These are phyloP conservation scores for Nerophis ophidion DNA, from an alignment of 2,113 vertebrate genomes.

Conservation along the genomic window DNA sequence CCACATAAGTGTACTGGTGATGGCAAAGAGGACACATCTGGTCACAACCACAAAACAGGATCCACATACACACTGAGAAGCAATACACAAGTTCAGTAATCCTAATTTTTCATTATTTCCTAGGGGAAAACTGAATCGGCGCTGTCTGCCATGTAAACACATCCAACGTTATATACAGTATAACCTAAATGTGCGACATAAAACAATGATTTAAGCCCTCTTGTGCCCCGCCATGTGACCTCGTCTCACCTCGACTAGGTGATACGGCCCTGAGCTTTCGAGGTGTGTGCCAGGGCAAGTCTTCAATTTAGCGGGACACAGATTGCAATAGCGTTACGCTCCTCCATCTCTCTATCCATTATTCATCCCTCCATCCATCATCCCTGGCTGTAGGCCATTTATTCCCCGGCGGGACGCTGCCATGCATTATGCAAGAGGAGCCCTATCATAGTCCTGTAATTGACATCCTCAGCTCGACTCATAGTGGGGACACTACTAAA, in stretches of 20 bases:
- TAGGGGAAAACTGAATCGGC: too few species aligned
- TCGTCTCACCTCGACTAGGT: slow-evolving; percentile 21
- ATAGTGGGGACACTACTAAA: slow-evolving; percentile 53
- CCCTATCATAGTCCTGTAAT: slow-evolving; percentile 68
- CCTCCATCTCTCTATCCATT: slow-evolving; percentile 63
- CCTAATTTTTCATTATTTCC: too few species aligned
- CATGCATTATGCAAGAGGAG: slow-evolving; percentile 66
- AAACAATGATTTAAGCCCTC: slow-evolving; percentile 39
- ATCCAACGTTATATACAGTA: slow-evolving; percentile 17
- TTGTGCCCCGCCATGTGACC: slow-evolving; percentile 32
- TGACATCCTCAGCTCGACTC: slow-evolving; percentile 60
- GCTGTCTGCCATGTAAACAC: too few species aligned
- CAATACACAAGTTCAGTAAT: too few species aligned
- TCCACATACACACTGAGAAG: too few species aligned
- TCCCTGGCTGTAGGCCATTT: slow-evolving; percentile 64
- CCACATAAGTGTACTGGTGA: too few species aligned
- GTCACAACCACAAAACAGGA: too few species aligned
- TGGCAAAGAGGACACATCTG: too few species aligned
- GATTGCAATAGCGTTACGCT: slow-evolving; percentile 59
- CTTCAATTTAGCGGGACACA: slow-evolving; percentile 62
- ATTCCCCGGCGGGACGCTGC: slow-evolving; percentile 57
- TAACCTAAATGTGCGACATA: slow-evolving; percentile 23
- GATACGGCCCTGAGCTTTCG: slow-evolving; percentile 48
- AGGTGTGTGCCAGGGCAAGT: slow-evolving; percentile 56
- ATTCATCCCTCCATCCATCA: slow-evolving; percentile 61